phyloP scores from a whole-genome alignment of 2,888 invertebrate species.

The Pseudococcus viburni region DNA sequence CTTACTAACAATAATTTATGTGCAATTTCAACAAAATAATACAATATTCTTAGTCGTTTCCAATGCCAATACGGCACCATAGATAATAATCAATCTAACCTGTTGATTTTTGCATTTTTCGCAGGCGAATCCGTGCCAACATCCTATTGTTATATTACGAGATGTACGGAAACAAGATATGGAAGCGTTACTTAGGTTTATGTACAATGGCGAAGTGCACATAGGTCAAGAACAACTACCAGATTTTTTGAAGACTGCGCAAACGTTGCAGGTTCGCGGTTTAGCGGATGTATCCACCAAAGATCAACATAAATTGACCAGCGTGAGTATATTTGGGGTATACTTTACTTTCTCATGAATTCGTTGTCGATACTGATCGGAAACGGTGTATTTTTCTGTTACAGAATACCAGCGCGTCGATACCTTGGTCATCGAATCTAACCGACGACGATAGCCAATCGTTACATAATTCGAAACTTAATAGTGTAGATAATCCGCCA shows the following conservation, averaged over 20 bases:
- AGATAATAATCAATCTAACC: not conserved
- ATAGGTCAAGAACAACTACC: constrained; percentile 81
- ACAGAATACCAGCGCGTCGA: constrained; percentile 58
- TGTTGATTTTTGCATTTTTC: constrained; percentile 70
- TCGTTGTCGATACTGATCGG: too few species aligned
- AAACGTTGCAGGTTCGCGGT: constrained; percentile 79
- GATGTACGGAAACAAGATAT: constrained; percentile 80
- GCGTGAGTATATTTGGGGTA: not conserved
- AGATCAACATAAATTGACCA: constrained; percentile 72
- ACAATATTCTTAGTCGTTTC: too few species aligned
- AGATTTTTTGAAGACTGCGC: constrained; percentile 79
- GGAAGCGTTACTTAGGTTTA: constrained; percentile 79
- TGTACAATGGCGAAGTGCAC: constrained; percentile 83
- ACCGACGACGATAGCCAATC: constrained; percentile 62
- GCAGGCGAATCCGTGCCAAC: constrained; percentile 82
- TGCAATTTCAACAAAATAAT: too few species aligned
- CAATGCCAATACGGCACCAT: too few species aligned
- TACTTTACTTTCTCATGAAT: too few species aligned
- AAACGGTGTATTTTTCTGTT: not conserved
- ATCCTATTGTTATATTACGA: constrained; percentile 82
- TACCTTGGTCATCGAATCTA: constrained; percentile 63
- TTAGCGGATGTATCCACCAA: constrained; percentile 75
- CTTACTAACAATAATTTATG: too few species aligned
- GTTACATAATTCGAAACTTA: constrained; percentile 57
- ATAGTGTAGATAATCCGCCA: constrained; percentile 68